These are phyloP conservation scores for Agrochola lota DNA, from an alignment of 2,888 invertebrate species.

Conservation along the genomic window DNA sequence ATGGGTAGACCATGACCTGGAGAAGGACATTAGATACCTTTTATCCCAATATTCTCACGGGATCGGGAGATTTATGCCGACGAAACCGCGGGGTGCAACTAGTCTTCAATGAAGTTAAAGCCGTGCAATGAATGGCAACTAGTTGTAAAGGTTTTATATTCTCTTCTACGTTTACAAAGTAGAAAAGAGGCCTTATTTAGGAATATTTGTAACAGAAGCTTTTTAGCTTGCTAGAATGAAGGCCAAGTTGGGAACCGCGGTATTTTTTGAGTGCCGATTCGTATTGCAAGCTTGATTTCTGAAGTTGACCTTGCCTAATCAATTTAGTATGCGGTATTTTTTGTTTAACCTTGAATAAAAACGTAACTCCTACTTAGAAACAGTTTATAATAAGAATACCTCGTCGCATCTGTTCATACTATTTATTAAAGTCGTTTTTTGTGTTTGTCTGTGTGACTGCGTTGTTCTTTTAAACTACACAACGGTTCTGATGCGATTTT, in stretches of 20 bases:
- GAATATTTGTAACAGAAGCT: conserved; percentile 1
- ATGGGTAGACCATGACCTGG: too few species aligned
- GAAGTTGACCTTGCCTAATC: background rate
- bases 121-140: background rate
- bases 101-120: background rate
- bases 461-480: too few species aligned
- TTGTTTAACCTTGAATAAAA: background rate
- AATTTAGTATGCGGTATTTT: background rate
- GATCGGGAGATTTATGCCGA: too few species aligned
- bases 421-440: too few species aligned
- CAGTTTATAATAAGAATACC: too few species aligned
- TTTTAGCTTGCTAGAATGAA: background rate
- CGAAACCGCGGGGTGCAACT: too few species aligned
- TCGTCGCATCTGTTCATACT: too few species aligned
- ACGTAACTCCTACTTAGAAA: too few species aligned
- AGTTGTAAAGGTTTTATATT: background rate
- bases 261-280: background rate
- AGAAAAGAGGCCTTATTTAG: background rate
- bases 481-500: too few species aligned
- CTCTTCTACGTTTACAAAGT: background rate
- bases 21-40: too few species aligned
- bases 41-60: too few species aligned
- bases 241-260: background rate
- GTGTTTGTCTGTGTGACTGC: too few species aligned
- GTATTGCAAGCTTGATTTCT: background rate